Base-by-base conservation (phyloP, 2,888 invertebrate species). In the Graphium colonna region DNA sequence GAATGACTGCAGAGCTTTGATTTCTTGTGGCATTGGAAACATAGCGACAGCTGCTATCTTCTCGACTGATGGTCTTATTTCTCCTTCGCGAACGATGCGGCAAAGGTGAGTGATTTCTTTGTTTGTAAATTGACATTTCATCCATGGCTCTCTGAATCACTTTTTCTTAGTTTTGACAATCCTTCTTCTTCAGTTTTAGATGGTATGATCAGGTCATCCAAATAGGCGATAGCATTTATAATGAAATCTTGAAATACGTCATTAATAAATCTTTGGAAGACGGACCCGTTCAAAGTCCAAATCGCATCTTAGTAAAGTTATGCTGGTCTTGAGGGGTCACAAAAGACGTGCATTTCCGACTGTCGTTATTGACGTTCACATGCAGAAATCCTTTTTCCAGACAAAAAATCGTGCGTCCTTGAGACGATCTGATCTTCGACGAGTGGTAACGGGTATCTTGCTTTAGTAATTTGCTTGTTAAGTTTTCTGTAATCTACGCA, bases 331-430 rank as follows among this genome's bases (percentile, higher is more conserved):
- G 61, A 10, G 33, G 73, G 8, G 69, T 73, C 1, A 79, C 73
- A 60, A 80, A 81, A 0, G 79, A 56, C 0, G 77, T 77, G 49
- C 75, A 77, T 59, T 72, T 72, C 45, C 61, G 39, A 31, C 55
- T 59, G 16, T 58, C 53, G 41, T 57, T 51, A n/a, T 68, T 63
- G 1, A 79, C 58, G 2, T 55, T 55, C 10, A 77, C 71, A 58
- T 78, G 76, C 26, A 75, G 71, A 57, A 72, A 77, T 33, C 68
- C 71, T 58, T 73, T 71, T 52, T 65, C 65, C n/a, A 74, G 47
- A 58, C 62, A 38, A 61, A 65, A 1, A 58, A 1, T n/a, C 33
- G 47, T 3, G 52, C 39, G 21, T 21, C 3, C 42, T 62, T 64
- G 60, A 38, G 5, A 4, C 13, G n/a, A 5, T 38, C 38, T 38